Evolutionary conservation across 2,797 vertebrate genomes (phyloP).

Genomic region (Hapalemur alaotrensis): DNA sequence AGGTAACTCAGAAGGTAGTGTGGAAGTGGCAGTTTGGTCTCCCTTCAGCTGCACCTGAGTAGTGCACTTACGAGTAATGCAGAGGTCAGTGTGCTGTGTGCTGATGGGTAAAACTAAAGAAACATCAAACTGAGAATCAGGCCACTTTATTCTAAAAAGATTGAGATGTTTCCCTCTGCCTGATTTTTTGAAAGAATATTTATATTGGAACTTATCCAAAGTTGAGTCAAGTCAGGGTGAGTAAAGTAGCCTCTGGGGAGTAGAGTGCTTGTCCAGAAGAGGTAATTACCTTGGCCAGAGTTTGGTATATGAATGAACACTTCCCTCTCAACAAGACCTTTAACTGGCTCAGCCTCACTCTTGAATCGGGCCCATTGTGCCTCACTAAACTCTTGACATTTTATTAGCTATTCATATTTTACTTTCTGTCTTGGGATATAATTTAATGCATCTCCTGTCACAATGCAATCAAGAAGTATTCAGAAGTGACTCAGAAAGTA

Average conservation of each 20-base stretch:
- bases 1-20: neutral
- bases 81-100: neutral
- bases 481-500: neutral
- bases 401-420: conserved; percentile 51
- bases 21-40: neutral
- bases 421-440: conserved; percentile 39
- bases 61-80: neutral
- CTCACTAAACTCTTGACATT: conserved; percentile 29
- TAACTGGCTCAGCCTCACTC: neutral
- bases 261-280: neutral
- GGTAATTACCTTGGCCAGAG: neutral
- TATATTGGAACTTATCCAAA: conserved; percentile 53
- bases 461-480: neutral
- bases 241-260: neutral
- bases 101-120: neutral
- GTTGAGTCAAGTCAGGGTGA: conserved; percentile 27
- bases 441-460: neutral
- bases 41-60: neutral
- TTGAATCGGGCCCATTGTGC: conserved; percentile 50
- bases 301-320: neutral
- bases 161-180: conserved; percentile 2
- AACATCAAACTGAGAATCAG: neutral
- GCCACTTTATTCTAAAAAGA: neutral
- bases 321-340: neutral
- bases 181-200: conserved; percentile 29